Conservation (phyloP, 2,797 vertebrate species). For the Galagoides demidoff region DNA sequence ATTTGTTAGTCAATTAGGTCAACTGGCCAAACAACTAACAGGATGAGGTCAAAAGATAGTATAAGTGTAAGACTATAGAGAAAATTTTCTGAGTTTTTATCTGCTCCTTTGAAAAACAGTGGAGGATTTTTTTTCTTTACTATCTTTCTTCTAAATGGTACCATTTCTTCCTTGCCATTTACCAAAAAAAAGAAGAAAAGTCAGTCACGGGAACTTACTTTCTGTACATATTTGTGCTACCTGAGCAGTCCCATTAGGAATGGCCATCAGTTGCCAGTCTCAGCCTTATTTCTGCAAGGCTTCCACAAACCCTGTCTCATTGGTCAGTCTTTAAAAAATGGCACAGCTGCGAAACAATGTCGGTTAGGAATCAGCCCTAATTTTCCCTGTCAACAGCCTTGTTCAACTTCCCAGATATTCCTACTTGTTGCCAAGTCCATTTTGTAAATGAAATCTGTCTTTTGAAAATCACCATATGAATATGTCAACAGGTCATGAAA, state of each 20-base stretch:
- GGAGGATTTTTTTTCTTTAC: constrained; percentile 43
- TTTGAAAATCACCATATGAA: constrained; percentile 90
- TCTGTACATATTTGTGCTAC: constrained; percentile 49
- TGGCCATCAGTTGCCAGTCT: constrained; percentile 16
- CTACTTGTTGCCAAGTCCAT: constrained; percentile 86
- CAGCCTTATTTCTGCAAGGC: constrained; percentile 45
- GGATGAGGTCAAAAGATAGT: neutral
- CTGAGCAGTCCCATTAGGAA: neutral
- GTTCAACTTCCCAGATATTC: constrained; percentile 85
- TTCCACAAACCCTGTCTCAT: constrained; percentile 51
- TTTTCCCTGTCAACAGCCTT: constrained; percentile 87
- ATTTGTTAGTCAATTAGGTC: neutral
- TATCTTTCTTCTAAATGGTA: constrained; percentile 41
- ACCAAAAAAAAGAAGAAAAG: neutral
- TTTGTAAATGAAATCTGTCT: constrained; percentile 88
- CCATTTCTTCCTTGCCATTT: constrained; percentile 35
- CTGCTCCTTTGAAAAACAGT: neutral
- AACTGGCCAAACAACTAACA: neutral
- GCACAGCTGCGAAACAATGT: constrained; percentile 82
- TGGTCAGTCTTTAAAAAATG: constrained; percentile 80
- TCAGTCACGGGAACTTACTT: neutral
- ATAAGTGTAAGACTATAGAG: neutral
- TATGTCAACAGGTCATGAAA: constrained; percentile 91
- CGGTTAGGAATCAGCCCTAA: constrained; percentile 84
- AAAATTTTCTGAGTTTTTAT: neutral